Base-by-base conservation (phyloP, 2,888 invertebrate genomes). In the Trimorus sp. region DNA sequence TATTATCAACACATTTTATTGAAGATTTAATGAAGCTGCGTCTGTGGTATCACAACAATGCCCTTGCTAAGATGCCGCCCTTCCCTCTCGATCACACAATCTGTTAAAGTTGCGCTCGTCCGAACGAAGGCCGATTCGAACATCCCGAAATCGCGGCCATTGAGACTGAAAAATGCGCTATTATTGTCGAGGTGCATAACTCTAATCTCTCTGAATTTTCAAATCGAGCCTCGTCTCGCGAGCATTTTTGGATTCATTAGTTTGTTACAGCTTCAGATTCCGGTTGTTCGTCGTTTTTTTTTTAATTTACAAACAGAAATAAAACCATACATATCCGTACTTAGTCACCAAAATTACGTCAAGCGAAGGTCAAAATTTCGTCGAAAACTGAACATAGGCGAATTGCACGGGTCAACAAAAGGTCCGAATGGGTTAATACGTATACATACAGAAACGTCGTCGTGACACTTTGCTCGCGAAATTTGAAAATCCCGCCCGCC, bases 41-140 rank as follows among this genome's bases (percentile, higher is more conserved):
- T 89, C 88, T 89, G 89, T 89, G 89, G 88, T 90, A 90, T 90
- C 90, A 90, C 90, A 90, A 90, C 89, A 90, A 90, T 90, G 89
- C 89, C 88, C 89, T 88, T 88, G 87, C 86, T 85, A 88, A 88
- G 86, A 89, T 88, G 86, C 86, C 86, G 87, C 84, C 85, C 79
- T 84, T 59, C 69, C 83, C 77, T 73, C 68, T 73, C 68, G 51
- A 66, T 63, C 85, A 83, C 86, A 84, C 84, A 86, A 85, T 86
- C 80, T 79, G 79, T 85, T 85, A 87, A 87, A 82, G 73, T 84
- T 82, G 60, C 51, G 26, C 65, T 75, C 40, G 40, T 37, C 54
- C 37, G 9, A 45, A 56, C 66, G 58, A 79, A 48, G 62, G 59
- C 65, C 68, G 36, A 79, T 65, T 74, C 14, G 37, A 69, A 49